Evolutionary conservation across 2,797 vertebrate species (phyloP), one percentile per base, ranked within the genome.

Genomic region (Lithobates pipiens): DNA sequence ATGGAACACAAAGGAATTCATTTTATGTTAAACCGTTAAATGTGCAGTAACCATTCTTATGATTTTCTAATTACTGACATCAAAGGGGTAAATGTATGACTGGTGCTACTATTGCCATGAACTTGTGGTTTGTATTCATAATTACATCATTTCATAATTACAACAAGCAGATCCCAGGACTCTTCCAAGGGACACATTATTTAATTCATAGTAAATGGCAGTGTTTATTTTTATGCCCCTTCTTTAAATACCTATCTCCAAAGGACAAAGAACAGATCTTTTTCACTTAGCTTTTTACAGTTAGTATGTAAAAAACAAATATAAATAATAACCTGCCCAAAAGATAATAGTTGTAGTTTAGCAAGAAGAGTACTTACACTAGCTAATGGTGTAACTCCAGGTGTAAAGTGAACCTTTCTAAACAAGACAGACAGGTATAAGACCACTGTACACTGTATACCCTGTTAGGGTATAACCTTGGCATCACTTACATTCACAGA

Each of bases 11-110:
- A 16, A 21, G 44, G 15, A 27, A 29, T 29, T 50, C 29, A 54
- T 29, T 29, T 76, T 18, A 50, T 44, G 27, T 54, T 54, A 75
- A 32, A 23, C 73, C 10, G 46, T 54, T 50, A 29, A n/a, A 57
- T 32, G 16, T 44, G 73, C 46, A 13, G 73, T 36, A 15, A 50
- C 54, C 46, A 34, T 44, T 70, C 69, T 15, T 74, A 63, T 65
- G 54, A 74, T 73, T 73, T 74, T 57, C n/a, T 75, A 82, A 82
- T 75, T 75, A 39, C 18, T 11, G 29, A 65, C 57, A 82, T 82
- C 71, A 82, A 82, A 82, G 72, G 50, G 29, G 57, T 3, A 75
- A 73, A n/a, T n/a, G n/a, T n/a, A 75, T 42, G 36, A 67, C 11
- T n/a, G 63, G 82, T 76, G 27, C 63, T 39, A 21, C n/a, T 2